These are phyloP conservation scores for Butorides virescens DNA, from an alignment of 2,113 vertebrate species.

Conservation along the genomic window DNA sequence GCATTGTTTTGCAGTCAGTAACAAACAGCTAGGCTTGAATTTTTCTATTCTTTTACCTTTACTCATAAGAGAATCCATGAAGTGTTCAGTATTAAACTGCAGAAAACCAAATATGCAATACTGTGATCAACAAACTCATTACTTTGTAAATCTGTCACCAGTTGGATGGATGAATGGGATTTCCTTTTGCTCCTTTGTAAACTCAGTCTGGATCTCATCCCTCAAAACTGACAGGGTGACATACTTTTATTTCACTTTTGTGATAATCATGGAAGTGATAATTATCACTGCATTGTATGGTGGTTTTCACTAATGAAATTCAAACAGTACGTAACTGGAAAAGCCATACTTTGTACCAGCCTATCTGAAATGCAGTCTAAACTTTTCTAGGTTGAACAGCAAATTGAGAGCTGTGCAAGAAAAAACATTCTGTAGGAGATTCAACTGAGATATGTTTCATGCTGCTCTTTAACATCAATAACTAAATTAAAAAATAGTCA, in stretches of 20 bases:
- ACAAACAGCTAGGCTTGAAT: conserved; percentile 48
- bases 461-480: neutral
- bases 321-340: neutral
- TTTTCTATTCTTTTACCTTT: conserved; percentile 1
- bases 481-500: neutral
- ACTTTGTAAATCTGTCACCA: neutral
- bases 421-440: neutral
- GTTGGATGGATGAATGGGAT: neutral
- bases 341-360: neutral
- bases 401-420: neutral
- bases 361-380: neutral
- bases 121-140: neutral
- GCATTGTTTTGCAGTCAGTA: conserved; percentile 37
- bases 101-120: neutral
- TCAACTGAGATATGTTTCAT: neutral
- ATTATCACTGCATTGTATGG: neutral
- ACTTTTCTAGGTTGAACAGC: neutral
- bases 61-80: neutral
- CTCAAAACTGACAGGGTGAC: neutral
- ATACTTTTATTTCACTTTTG: neutral
- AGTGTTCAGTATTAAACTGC: neutral
- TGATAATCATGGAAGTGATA: neutral
- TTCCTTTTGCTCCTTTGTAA: neutral
- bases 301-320: neutral
- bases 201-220: neutral